A percentile compares a stretch with the other conserved stretches of the same genome.
Conservation (phyloP, 2,113 vertebrate genomes). For the Xerus inauris region DNA sequence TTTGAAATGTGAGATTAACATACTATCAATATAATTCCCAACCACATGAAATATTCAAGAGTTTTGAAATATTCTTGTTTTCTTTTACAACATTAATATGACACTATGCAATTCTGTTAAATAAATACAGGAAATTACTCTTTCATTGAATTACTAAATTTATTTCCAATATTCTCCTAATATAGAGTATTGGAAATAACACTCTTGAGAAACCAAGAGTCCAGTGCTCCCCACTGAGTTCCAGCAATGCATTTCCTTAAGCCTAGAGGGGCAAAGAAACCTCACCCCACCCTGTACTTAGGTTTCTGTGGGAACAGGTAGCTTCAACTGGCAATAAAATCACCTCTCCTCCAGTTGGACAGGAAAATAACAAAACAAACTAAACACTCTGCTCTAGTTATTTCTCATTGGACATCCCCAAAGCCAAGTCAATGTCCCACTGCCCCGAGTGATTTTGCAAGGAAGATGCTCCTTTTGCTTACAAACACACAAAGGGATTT, state of each 20-base stretch:
- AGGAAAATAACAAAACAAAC: background rate
- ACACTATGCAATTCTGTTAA: background rate
- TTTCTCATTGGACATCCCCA: background rate
- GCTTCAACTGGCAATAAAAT: background rate
- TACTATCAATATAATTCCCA: background rate
- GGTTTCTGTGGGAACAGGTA: background rate
- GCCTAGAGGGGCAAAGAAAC: background rate
- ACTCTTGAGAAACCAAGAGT: conserved; percentile 36
- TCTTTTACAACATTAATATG: conserved; percentile 18
- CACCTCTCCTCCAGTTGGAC: background rate
- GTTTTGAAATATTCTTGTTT: conserved; percentile 20
- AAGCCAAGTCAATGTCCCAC: background rate
- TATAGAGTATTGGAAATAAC: background rate
- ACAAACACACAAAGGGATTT: background rate
- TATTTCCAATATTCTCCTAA: background rate
- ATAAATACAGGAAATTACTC: conserved; percentile 34
- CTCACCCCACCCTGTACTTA: background rate
- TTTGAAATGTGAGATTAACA: conserved; percentile 18
- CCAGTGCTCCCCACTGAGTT: background rate
- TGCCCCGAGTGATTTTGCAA: background rate
- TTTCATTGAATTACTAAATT: conserved; percentile 35
- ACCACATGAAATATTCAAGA: conserved; percentile 37
- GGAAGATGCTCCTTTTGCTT: background rate
- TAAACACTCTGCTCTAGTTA: background rate
- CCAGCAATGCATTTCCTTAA: background rate